A percentile compares a stretch with the other conserved stretches of the same genome.
Evolutionary conservation across 2,113 vertebrate species (phyloP).

Genomic region (Passerina amoena): DNA sequence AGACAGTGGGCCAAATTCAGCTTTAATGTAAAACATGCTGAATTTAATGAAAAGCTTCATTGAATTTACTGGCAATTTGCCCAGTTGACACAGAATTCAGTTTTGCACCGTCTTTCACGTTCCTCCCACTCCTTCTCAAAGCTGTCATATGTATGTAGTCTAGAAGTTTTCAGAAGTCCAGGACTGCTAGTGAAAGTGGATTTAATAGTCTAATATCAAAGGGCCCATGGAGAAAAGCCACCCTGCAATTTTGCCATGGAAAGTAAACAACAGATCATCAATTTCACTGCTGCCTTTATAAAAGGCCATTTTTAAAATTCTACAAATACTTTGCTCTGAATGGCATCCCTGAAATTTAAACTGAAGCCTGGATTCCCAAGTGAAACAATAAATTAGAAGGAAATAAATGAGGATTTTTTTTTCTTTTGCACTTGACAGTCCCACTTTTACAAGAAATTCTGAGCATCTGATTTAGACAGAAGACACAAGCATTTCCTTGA

Average conservation of each 20-base stretch:
- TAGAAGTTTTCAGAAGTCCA: slow-evolving; percentile 19
- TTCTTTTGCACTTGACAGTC: neutral
- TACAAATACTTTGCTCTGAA: neutral
- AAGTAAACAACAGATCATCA: neutral
- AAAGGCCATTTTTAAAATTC: neutral
- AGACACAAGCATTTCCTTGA: neutral
- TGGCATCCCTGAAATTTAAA: slow-evolving; percentile 13
- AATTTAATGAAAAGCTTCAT: slow-evolving; percentile 37
- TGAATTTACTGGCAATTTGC: slow-evolving; percentile 44
- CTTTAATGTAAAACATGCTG: neutral
- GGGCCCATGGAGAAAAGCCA: neutral
- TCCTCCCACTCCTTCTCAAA: slow-evolving; percentile 14
- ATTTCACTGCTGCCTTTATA: neutral
- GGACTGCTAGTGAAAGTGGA: neutral
- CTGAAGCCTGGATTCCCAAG: neutral
- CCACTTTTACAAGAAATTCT: neutral
- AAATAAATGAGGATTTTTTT: neutral
- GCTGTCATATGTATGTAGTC: neutral
- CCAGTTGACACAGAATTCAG: slow-evolving; percentile 9
- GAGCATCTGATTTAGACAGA: neutral
- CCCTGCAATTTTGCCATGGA: neutral
- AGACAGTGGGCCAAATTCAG: slow-evolving; percentile 10
- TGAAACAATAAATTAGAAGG: neutral
- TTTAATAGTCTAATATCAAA: neutral
- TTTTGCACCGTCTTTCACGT: slow-evolving; percentile 14